A percentile compares a stretch with the other conserved stretches of the same genome.
Evolutionary conservation across 1,140 invertebrate genomes (phyloP).

Genomic region (Chymomyza costata): DNA sequence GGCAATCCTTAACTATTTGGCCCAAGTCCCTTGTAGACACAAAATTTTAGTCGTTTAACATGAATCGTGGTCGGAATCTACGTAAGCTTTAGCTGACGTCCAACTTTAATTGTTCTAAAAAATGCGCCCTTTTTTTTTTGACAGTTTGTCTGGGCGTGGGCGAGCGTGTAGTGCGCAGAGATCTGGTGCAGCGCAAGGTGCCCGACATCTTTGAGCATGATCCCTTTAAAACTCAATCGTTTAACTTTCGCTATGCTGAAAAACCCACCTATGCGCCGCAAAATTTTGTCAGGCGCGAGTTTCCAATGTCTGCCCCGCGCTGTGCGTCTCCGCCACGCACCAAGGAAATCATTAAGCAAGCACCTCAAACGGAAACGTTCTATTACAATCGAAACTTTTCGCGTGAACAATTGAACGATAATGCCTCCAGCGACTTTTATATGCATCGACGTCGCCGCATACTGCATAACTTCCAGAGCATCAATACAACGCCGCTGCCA

Average conservation of each 20-base stretch:
- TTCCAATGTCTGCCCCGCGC: too few species aligned
- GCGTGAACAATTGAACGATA: not conserved
- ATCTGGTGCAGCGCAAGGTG: conserved; percentile 20
- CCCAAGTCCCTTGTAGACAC: conserved; percentile 10
- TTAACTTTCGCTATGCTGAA: conserved; percentile 65
- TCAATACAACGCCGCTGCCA: not conserved
- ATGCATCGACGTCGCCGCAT: conserved; percentile 33
- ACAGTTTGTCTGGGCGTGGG: too few species aligned
- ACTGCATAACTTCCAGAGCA: conserved; percentile 24
- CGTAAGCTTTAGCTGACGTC: too few species aligned
- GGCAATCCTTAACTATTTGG: conserved; percentile 29
- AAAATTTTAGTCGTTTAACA: conserved; percentile 42
- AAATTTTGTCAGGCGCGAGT: conserved; percentile 31
- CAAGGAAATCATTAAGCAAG: conserved; percentile 30
- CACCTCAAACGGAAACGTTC: conserved; percentile 58
- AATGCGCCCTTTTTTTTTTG: too few species aligned
- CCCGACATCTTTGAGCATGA: conserved; percentile 54
- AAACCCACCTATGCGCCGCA: conserved; percentile 38
- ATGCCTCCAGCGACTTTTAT: conserved; percentile 13
- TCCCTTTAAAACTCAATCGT: conserved; percentile 70
- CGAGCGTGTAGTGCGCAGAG: too few species aligned
- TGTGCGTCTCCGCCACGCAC: not conserved
- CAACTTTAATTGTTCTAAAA: not conserved
- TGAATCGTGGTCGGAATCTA: conserved; percentile 25
- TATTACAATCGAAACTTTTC: conserved; percentile 52